A percentile compares a stretch with the other conserved stretches of the same genome.
These are phyloP conservation scores for Sibirionetta formosa DNA, from an alignment of 2,797 vertebrate species.

Conservation along the genomic window DNA sequence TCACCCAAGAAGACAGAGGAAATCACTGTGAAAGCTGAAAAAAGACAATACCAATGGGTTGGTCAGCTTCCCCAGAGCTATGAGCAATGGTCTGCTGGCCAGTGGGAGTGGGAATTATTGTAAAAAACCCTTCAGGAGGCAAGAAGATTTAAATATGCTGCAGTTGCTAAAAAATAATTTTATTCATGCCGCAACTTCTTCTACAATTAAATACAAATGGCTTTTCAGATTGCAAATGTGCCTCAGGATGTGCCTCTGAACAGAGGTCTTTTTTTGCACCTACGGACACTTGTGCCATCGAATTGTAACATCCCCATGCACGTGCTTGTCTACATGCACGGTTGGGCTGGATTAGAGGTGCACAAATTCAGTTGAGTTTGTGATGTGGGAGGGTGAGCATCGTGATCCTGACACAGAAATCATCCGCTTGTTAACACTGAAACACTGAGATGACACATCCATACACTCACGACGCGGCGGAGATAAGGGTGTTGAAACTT, in stretches of 20 bases:
- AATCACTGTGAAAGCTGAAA: neutral
- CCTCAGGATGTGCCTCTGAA: neutral
- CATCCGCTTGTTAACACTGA: slow-evolving; percentile 25
- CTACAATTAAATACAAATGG: slow-evolving; percentile 28
- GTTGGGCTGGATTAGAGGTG: neutral
- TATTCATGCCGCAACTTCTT: neutral
- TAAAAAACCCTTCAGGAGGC: neutral
- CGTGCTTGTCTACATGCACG: rapidly evolving
- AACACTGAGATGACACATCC: slow-evolving; percentile 20
- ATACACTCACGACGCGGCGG: neutral
- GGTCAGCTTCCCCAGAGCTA: neutral
- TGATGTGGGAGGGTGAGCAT: neutral
- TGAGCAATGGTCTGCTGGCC: neutral
- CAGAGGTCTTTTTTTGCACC: slow-evolving; percentile 23
- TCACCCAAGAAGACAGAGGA: neutral
- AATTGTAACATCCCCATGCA: neutral
- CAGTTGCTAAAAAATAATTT: slow-evolving; percentile 23
- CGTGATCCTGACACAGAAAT: slow-evolving; percentile 14
- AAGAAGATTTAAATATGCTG: neutral
- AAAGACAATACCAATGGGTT: neutral
- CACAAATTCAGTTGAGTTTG: neutral
- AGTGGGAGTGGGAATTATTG: neutral
- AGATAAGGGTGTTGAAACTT: slow-evolving; percentile 40
- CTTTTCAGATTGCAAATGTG: slow-evolving; percentile 5
- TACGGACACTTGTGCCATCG: neutral